phyloP scores from a whole-genome alignment of 2,888 invertebrate genomes.

The Reticulitermes lucifugus region DNA sequence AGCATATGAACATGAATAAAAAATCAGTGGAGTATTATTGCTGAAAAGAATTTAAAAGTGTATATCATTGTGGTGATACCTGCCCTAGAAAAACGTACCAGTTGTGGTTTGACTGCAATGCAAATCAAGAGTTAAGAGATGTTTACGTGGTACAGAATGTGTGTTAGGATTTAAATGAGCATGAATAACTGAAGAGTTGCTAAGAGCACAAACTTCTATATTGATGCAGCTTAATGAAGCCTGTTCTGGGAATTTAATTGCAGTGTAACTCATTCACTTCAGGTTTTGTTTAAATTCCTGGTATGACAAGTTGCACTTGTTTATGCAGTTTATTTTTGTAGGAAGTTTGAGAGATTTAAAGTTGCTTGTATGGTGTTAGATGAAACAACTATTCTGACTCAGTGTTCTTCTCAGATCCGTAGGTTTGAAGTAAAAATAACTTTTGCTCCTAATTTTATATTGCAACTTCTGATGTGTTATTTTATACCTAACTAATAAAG shows the following conservation, averaged over 20 bases:
- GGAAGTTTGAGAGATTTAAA: neutral
- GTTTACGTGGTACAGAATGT: too few relatives aligned
- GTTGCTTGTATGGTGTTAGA: neutral
- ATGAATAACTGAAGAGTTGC: too few relatives aligned
- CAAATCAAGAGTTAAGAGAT: too few relatives aligned
- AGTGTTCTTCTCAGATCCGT: too few relatives aligned
- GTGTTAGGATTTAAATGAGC: too few relatives aligned
- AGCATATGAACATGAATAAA: neutral
- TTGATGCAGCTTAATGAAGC: neutral
- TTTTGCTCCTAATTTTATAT: neutral
- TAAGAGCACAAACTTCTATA: neutral
- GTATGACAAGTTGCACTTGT: neutral
- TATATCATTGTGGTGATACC: too few relatives aligned
- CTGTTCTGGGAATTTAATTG: neutral
- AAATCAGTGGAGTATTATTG: too few relatives aligned
- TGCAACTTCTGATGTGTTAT: neutral
- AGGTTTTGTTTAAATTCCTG: too few relatives aligned
- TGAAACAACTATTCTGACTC: neutral
- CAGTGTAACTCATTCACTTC: too few relatives aligned
- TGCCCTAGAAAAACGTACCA: too few relatives aligned
- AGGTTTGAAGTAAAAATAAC: neutral
- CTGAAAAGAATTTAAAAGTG: too few relatives aligned
- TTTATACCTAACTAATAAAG: constrained; percentile 12
- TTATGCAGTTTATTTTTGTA: neutral
- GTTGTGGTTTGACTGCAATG: too few relatives aligned